Conservation (phyloP, 2,113 vertebrate genomes). For the Apteryx mantelli region DNA sequence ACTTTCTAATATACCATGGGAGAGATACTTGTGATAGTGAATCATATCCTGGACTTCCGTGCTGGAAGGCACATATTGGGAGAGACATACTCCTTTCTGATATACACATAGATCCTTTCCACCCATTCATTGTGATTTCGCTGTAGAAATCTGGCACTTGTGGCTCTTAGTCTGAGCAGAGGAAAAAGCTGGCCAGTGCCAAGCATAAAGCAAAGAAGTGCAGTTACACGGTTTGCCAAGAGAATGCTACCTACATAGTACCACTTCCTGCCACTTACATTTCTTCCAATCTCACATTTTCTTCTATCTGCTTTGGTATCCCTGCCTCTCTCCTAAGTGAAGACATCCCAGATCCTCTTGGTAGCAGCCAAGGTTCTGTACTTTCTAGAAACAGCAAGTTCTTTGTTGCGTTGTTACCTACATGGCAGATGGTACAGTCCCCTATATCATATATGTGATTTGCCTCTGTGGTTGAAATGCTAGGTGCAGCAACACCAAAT, state of each 20-base stretch:
- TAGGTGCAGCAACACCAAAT: neutral
- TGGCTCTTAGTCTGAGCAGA: rapidly evolving
- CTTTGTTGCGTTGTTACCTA: neutral
- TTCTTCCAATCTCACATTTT: neutral
- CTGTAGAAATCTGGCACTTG: neutral
- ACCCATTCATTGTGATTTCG: neutral
- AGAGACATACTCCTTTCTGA: neutral
- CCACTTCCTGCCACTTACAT: neutral
- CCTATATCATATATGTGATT: neutral
- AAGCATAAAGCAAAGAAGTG: neutral
- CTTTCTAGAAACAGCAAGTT: neutral
- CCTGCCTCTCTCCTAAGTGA: neutral
- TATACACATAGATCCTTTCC: neutral
- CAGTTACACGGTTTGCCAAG: neutral
- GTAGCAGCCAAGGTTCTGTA: neutral
- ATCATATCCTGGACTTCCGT: neutral
- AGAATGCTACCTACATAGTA: neutral
- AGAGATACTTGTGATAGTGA: neutral
- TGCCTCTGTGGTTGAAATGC: neutral
- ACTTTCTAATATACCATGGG: neutral
- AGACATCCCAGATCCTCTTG: neutral
- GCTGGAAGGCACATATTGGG: neutral
- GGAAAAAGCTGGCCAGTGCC: neutral
- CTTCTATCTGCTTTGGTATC: neutral
- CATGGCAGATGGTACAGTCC: neutral